These are phyloP conservation scores for Troilus luridus DNA, from an alignment of 2,888 invertebrate genomes.

Conservation along the genomic window DNA sequence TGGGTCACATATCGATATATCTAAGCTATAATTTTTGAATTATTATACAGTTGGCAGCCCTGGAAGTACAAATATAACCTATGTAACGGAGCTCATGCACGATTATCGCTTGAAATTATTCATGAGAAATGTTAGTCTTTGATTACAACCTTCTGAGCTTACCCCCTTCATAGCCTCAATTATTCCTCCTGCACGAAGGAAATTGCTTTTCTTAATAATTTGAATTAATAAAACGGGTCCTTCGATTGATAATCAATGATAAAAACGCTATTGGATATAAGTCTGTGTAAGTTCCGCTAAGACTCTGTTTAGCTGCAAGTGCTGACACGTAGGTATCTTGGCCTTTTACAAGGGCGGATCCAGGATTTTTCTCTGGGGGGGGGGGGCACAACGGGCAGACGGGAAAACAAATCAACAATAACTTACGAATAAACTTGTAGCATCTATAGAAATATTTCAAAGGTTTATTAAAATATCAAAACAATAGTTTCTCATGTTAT, in stretches of 20 bases:
- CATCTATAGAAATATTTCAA: too few species aligned
- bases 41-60: background rate
- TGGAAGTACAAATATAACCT: background rate
- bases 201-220: constrained; percentile 6
- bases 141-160: background rate
- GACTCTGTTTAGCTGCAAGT: background rate
- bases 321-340: background rate
- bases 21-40: constrained; percentile 40
- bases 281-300: background rate
- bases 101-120: constrained; percentile 36
- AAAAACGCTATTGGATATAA: background rate
- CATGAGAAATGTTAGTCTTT: background rate
- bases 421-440: too few species aligned
- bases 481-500: too few species aligned
- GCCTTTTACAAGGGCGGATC: background rate
- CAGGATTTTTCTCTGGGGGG: too few species aligned
- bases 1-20: constrained; percentile 1
- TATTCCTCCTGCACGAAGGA: background rate
- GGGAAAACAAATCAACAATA: too few species aligned
- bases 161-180: background rate
- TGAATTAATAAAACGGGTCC: background rate
- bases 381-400: too few species aligned
- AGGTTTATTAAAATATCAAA: too few species aligned
- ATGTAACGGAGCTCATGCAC: background rate
- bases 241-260: background rate